phyloP scores from a whole-genome alignment of 2,888 invertebrate genomes.

The Glyphotaelius pellucidus region DNA sequence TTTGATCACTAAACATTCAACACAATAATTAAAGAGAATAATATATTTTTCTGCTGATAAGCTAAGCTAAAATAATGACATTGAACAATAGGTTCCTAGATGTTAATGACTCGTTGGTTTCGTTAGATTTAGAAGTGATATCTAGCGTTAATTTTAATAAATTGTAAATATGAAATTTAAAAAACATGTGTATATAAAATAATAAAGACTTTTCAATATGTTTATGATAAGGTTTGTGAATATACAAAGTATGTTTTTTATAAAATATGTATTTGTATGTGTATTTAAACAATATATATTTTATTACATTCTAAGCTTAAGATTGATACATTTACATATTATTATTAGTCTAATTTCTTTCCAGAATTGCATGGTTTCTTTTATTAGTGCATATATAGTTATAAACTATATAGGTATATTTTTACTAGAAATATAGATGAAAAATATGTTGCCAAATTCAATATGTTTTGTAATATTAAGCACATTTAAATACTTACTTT shows the following conservation, averaged over 20 bases:
- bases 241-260: conserved; percentile 16
- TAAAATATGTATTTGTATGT: conserved; percentile 31
- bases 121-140: conserved; percentile 7
- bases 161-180: conserved; percentile 37
- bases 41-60: conserved; percentile 59
- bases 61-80: conserved; percentile 40
- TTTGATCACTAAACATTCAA: conserved; percentile 43
- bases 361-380: not conserved
- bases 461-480: not conserved
- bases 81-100: conserved; percentile 31
- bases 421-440: too few species aligned
- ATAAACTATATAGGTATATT: too few species aligned
- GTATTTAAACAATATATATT: conserved; percentile 39
- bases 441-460: conserved; percentile 31
- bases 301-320: conserved; percentile 51
- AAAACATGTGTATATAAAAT: conserved; percentile 24
- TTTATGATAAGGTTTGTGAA: conserved; percentile 49
- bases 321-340: conserved; percentile 9
- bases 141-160: conserved; percentile 14
- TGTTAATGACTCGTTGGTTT: conserved; percentile 15
- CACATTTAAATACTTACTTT: not conserved
- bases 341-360: not conserved
- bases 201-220: conserved; percentile 45
- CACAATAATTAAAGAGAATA: conserved; percentile 54
- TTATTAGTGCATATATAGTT: not conserved